Conservation (phyloP, 2,797 vertebrate genomes). For the Peromyscus eremicus region DNA sequence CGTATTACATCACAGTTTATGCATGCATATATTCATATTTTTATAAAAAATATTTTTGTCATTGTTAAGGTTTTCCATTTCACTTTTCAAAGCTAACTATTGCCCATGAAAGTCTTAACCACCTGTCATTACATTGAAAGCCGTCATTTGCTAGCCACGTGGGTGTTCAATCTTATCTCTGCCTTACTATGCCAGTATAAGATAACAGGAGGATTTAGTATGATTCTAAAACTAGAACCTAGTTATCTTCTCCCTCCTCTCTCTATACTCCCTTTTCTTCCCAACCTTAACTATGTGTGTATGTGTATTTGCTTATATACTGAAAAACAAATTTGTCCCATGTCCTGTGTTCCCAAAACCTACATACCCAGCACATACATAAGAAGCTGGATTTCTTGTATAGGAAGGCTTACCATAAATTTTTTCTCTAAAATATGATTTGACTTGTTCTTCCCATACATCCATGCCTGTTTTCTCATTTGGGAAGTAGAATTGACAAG, state of each 20-base stretch:
- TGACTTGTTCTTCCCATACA: neutral
- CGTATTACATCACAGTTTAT: neutral
- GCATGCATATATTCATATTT: neutral
- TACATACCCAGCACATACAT: neutral
- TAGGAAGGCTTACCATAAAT: neutral
- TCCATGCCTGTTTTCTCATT: neutral
- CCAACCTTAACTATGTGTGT: neutral
- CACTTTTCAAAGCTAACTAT: constrained; percentile 47
- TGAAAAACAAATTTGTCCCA: neutral
- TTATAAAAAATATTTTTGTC: neutral
- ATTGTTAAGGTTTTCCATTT: constrained; percentile 39
- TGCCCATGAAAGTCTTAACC: constrained; percentile 11
- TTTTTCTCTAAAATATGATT: neutral
- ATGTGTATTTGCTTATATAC: neutral
- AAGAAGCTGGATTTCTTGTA: constrained; percentile 17
- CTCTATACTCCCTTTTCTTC: neutral
- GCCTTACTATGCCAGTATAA: neutral
- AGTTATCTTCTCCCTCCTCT: neutral
- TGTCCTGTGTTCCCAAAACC: neutral
- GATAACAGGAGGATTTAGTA: neutral
- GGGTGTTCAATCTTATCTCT: constrained; percentile 42
- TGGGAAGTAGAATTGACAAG: neutral
- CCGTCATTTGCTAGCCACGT: neutral
- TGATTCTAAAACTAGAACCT: constrained; percentile 52
- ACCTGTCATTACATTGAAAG: neutral